Base-by-base conservation (phyloP, 2,888 invertebrate species). In the Hemaris fuciformis region DNA sequence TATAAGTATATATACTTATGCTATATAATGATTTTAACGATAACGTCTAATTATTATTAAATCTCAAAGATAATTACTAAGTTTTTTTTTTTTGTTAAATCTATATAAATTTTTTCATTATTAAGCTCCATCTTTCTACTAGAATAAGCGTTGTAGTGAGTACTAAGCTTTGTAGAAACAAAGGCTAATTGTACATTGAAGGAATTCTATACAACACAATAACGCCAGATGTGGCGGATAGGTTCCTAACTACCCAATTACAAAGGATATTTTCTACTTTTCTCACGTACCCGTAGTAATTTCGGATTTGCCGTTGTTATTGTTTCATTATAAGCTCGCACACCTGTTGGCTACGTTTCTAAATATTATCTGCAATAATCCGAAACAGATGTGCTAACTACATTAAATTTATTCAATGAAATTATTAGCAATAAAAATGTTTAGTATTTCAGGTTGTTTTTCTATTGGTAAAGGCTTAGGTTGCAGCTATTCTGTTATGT, bases 311-410 rank as follows among this genome's bases (percentile, higher is more conserved):
- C 18, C 38, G 38, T 64, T 62, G 63, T 64, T 63, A 66, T 60
- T 25, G 48, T 22, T 38, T 23, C 20, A 18, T 18, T 15, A 38
- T 53, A 31, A 31, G 27, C 31, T 46, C 20, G 61, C 41, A 64
- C 72, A 70, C 62, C 67, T 71, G 70, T 62, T 64, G 43, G 48
- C 61, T 64, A 73, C 53, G 25, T 38, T 41, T 46, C 59, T 48
- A 41, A 27, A 60, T 60, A 38, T 18, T 53, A 31, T 53, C 31
- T 15, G 53, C 27, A 18, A 53, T 31, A 62, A 69, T 73, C 71
- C 41, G 46, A 59, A 57, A 58, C 60, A 58, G 58, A 58, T 58
- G 58, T 58, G 42, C n/a, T 18, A 42, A 18, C 18, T 58, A 25
- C 15, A 15, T 42, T 23, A 6, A 23, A 41, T 41, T 41, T 41